phyloP scores from a whole-genome alignment of 2,888 invertebrate genomes.

The Heliconius ethilla region DNA sequence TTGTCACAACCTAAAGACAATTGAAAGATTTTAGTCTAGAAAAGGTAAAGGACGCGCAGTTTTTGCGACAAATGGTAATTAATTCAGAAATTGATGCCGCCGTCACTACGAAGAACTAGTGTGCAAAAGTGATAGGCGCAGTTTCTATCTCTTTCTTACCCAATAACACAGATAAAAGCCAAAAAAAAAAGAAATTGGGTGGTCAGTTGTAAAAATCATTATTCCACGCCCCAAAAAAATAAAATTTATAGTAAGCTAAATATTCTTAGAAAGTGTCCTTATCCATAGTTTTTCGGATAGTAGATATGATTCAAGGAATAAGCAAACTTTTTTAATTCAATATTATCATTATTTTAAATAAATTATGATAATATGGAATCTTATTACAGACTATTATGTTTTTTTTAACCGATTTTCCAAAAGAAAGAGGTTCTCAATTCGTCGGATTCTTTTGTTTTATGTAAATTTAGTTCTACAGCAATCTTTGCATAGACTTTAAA shows the following conservation, averaged over 20 bases:
- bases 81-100: constrained; percentile 83
- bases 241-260: too few species aligned
- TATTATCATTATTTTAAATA: background rate
- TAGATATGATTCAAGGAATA: background rate
- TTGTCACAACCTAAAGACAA: constrained; percentile 66
- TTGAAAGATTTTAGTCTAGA: constrained; percentile 72
- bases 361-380: background rate
- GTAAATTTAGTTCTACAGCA: too few species aligned
- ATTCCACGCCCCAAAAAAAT: constrained; percentile 2
- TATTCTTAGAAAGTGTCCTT: too few species aligned
- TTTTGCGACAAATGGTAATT: constrained; percentile 83
- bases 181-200: constrained; percentile 28
- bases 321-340: background rate
- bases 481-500: too few species aligned
- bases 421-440: too few species aligned
- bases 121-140: constrained; percentile 49
- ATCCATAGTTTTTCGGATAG: too few species aligned
- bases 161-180: constrained; percentile 47
- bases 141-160: constrained; percentile 64
- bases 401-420: background rate
- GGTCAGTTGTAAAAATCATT: constrained; percentile 4
- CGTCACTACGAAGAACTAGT: constrained; percentile 75
- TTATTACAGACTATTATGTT: background rate
- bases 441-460: too few species aligned
- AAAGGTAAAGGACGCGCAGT: constrained; percentile 82